phyloP scores from a whole-genome alignment of 2,888 invertebrate species.

The Antheraea yamamai region DNA sequence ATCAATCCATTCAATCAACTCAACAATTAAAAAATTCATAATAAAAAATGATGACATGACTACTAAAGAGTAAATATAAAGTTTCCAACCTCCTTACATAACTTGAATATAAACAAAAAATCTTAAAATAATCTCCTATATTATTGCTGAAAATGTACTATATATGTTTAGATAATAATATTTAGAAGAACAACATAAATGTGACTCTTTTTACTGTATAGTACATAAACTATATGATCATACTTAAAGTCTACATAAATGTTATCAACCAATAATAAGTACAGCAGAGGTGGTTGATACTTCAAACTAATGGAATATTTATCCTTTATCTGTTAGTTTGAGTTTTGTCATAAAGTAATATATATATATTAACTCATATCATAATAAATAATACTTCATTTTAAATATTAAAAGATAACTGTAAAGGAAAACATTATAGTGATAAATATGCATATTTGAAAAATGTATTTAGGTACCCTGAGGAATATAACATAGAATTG shows the following conservation, averaged over 20 bases:
- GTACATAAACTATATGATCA: no score
- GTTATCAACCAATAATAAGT: neutral
- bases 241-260: neutral
- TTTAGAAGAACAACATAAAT: no score
- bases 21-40: no score
- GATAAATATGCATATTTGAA: neutral
- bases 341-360: neutral
- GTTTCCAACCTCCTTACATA: neutral
- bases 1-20: no score
- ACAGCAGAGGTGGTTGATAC: neutral
- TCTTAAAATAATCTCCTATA: no score
- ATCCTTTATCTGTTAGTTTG: neutral
- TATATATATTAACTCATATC: neutral
- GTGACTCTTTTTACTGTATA: no score
- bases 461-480: neutral
- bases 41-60: neutral
- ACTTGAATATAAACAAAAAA: no score
- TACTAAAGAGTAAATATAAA: neutral
- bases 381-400: neutral
- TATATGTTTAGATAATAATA: no score
- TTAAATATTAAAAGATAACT: neutral
- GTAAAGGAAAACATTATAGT: neutral
- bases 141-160: neutral
- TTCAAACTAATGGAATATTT: neutral
- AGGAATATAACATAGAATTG: neutral